Percentiles rank a stretch among this genome's conserved stretches.
Evolutionary conservation across 2,113 vertebrate species (phyloP).

Genomic region (Echinops telfairi): DNA sequence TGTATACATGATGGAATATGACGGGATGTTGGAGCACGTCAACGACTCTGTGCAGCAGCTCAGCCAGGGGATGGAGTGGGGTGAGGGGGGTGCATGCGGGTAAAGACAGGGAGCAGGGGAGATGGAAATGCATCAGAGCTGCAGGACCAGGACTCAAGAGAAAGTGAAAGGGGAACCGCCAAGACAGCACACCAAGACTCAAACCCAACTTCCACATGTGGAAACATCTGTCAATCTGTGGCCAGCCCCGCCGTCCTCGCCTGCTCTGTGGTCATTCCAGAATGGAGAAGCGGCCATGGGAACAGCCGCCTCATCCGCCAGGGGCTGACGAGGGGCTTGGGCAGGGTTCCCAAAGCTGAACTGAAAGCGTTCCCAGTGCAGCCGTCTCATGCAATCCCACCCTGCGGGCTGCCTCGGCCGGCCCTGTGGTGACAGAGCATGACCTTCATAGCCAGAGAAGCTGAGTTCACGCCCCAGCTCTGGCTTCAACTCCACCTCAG

Average conservation of each 20-base stretch:
- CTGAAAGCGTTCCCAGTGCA: background rate
- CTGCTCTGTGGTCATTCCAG: conserved; percentile 17
- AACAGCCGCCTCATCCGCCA: background rate
- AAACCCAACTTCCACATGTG: conserved; percentile 59
- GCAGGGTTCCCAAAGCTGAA: background rate
- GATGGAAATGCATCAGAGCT: background rate
- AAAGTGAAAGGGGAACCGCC: background rate
- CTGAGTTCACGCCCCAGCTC: background rate
- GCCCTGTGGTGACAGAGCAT: rapidly evolving
- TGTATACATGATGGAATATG: no score
- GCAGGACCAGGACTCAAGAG: background rate
- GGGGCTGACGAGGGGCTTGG: background rate
- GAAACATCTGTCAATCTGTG: conserved; percentile 65
- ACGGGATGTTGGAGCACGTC: background rate
- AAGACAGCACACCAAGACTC: background rate
- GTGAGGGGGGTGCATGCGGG: background rate
- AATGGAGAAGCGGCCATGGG: conserved; percentile 66
- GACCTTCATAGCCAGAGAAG: background rate
- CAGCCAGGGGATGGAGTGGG: background rate
- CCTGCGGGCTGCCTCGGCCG: background rate
- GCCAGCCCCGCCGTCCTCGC: background rate
- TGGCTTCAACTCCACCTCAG: background rate
- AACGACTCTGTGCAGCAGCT: background rate
- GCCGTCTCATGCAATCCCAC: rapidly evolving
- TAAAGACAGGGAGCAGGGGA: background rate